Conservation (phyloP, 1,140 invertebrate species). For the Whitmania pigra region DNA sequence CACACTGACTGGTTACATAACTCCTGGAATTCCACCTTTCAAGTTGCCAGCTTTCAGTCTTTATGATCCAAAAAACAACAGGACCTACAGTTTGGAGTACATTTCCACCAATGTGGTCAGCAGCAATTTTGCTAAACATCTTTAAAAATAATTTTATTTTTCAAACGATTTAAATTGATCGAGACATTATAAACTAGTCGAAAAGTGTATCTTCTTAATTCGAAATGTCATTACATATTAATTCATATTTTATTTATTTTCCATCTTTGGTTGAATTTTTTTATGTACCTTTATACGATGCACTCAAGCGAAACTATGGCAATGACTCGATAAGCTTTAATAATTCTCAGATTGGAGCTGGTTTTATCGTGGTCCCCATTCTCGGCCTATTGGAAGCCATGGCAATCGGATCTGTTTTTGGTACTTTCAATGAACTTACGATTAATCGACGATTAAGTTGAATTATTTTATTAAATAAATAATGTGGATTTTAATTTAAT, state of each 20-base stretch:
- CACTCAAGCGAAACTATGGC: background rate
- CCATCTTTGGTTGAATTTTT: background rate
- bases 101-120: slow-evolving; percentile 4
- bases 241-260: background rate
- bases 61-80: slow-evolving; percentile 6
- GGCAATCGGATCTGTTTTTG: slow-evolving; percentile 41
- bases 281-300: background rate
- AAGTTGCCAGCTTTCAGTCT: slow-evolving; percentile 31
- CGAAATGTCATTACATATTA: too few species aligned
- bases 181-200: too few species aligned
- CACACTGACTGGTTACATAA: slow-evolving; percentile 35
- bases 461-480: background rate
- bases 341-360: slow-evolving; percentile 31
- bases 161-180: too few species aligned
- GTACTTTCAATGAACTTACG: slow-evolving; percentile 27
- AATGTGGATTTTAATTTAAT: background rate
- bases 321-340: background rate
- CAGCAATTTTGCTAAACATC: background rate
- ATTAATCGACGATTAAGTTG: background rate
- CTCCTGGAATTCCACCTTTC: slow-evolving; percentile 36
- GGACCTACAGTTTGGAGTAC: slow-evolving; percentile 3
- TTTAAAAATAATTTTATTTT: background rate
- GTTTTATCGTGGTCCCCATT: slow-evolving; percentile 37
- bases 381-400: slow-evolving; percentile 39
- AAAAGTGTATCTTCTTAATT: too few species aligned